phyloP scores from a whole-genome alignment of 2,888 invertebrate genomes.

The Crossocerus cetratus region DNA sequence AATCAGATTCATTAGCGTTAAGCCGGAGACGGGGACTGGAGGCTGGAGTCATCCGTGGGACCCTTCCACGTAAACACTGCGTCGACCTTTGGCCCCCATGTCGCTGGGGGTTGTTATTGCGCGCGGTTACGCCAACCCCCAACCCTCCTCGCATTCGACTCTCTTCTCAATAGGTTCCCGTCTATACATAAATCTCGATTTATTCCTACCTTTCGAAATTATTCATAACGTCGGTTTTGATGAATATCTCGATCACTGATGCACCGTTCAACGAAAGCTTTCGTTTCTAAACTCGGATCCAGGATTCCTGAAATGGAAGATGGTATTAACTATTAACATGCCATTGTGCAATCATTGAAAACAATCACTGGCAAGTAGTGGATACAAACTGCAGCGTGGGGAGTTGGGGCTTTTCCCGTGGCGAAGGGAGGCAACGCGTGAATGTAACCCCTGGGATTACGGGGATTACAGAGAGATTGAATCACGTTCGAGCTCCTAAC shows the following conservation, averaged over 20 bases:
- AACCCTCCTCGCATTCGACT: conserved; percentile 32
- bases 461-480: conserved; percentile 71
- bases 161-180: conserved; percentile 37
- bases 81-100: conserved; percentile 47
- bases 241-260: background rate
- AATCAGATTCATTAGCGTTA: conserved; percentile 76
- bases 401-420: conserved; percentile 38
- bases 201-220: background rate
- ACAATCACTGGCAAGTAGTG: conserved; percentile 41
- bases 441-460: conserved; percentile 68
- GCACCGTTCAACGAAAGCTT: background rate
- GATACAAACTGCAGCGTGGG: conserved; percentile 27
- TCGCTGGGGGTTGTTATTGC: conserved; percentile 66
- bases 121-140: conserved; percentile 62
- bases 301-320: background rate
- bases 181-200: background rate
- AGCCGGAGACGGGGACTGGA: conserved; percentile 53
- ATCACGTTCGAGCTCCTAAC: conserved; percentile 64
- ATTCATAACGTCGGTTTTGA: background rate
- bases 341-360: conserved; percentile 33
- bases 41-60: conserved; percentile 31
- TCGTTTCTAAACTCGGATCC: background rate
- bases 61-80: conserved; percentile 56
- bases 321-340: background rate
- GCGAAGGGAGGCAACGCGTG: conserved; percentile 37